Percentiles rank a stretch among this genome's conserved stretches.
phyloP scores from a whole-genome alignment of 2,797 vertebrate species.

The Serranus cabrilla region DNA sequence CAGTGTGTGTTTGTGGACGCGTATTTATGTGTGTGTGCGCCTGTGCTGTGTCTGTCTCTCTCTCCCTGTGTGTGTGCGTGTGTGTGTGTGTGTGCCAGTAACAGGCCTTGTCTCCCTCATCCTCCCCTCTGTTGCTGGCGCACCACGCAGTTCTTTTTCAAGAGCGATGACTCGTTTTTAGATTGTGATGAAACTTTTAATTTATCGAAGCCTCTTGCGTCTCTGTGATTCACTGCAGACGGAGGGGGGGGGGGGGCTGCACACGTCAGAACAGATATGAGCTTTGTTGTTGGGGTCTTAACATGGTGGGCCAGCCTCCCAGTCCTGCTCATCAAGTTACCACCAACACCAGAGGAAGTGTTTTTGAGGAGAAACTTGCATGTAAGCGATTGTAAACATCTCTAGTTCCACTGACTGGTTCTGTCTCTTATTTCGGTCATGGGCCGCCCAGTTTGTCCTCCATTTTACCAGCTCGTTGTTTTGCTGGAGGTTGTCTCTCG shows the following conservation, averaged over 20 bases:
- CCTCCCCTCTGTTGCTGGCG: slow-evolving; percentile 84
- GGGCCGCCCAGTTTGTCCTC: slow-evolving; percentile 73
- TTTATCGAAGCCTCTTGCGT: slow-evolving; percentile 62
- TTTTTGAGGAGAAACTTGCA: slow-evolving; percentile 51
- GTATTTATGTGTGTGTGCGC: slow-evolving; percentile 46
- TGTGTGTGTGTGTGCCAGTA: slow-evolving; percentile 73
- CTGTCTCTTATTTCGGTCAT: slow-evolving; percentile 50
- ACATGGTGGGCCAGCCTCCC: slow-evolving; percentile 42
- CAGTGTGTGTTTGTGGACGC: slow-evolving; percentile 62
- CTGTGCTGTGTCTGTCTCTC: slow-evolving; percentile 50
- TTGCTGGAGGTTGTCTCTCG: slow-evolving; percentile 61
- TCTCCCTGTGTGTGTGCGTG: slow-evolving; percentile 33
- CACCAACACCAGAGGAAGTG: slow-evolving; percentile 62
- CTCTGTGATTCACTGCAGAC: slow-evolving; percentile 56
- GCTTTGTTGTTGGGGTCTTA: slow-evolving; percentile 73
- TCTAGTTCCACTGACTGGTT: slow-evolving; percentile 38
- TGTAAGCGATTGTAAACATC: slow-evolving; percentile 48
- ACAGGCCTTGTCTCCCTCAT: slow-evolving; percentile 88
- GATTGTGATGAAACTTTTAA: slow-evolving; percentile 85
- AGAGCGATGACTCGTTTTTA: slow-evolving; percentile 83
- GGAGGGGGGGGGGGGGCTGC: background rate
- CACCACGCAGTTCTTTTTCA: slow-evolving; percentile 90
- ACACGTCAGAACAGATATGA: slow-evolving; percentile 65
- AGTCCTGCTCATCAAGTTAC: slow-evolving; percentile 64
- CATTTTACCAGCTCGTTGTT: slow-evolving; percentile 79